Evolutionary conservation across 1,140 invertebrate genomes (phyloP), one percentile per base, ranked within the genome.

Genomic region (Pogonognathellus flavescens): DNA sequence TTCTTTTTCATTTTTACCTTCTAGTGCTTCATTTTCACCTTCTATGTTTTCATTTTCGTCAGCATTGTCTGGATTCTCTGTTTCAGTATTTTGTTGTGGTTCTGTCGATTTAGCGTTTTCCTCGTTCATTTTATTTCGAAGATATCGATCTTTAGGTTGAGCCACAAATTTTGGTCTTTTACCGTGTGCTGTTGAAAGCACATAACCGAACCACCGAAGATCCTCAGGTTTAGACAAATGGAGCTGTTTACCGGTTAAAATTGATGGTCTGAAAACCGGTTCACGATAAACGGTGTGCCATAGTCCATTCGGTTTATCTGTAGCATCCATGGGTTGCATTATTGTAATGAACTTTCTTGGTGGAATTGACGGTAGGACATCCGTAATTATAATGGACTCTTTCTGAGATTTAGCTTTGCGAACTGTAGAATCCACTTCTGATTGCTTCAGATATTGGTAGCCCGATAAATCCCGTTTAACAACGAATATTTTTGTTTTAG

Each of bases 131-230:
- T 22, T 50, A 11, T 83, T 41, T 49, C 49, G 31, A 31, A 66
- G 20, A 25, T 22, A 66, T 31, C 62, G 22, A 25, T 70, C 49
- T 53, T 80, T 86, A 10, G 85, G 80, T 31, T 8, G 22, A 5
- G 20, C 7, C 1, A 70, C 25, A 83, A 82, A 84, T 41, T 55
- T 55, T 0, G 62, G 83, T 11, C 86, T 72, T 14, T 72, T 80
- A 1, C 7, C 10, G 18, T 87, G 80, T 18, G 86, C 82, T 7
- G 49, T 81, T 4, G 52, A 11, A 7, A 87, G 6, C n/a, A 87
- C 59, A 50, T 87, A 62, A n/a, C 84, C 80, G 52, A 87, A 87
- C 86, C 86, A 87, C 9, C 86, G 22, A 13, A 87, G 49, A 70
- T 87, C 81, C 8, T 83, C 60, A 18, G 84, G 62, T 1, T 13